Evolutionary conservation across 1,140 invertebrate genomes (phyloP).

Genomic region (Tetramorium alpestre): DNA sequence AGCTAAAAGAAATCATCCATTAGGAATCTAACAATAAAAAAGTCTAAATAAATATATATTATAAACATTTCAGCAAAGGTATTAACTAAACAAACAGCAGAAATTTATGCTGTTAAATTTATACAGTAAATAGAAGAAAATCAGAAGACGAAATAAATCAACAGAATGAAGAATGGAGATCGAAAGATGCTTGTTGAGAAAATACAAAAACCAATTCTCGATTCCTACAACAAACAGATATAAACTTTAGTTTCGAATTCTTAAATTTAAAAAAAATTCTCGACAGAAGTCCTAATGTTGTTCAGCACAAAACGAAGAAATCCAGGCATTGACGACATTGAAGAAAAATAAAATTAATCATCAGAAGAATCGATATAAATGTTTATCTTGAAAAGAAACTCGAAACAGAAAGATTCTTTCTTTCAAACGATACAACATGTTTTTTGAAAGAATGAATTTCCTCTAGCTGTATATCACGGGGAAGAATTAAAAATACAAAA

Average conservation of each 20-base stretch:
- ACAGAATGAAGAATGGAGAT: background rate
- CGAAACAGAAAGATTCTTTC: background rate
- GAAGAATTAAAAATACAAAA: constrained; percentile 26
- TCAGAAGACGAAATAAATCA: background rate
- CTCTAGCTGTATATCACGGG: background rate
- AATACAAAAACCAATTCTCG: constrained; percentile 1
- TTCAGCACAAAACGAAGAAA: constrained; percentile 33
- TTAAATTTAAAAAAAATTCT: constrained; percentile 29
- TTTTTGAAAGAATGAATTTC: constrained; percentile 6
- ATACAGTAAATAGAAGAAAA: background rate
- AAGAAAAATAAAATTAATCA: constrained; percentile 33
- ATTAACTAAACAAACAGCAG: background rate
- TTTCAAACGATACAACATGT: background rate
- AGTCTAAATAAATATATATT: constrained; percentile 8
- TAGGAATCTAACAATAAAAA: background rate
- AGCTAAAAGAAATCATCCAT: background rate
- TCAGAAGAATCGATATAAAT: background rate
- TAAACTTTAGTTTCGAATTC: background rate
- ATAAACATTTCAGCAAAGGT: constrained; percentile 6
- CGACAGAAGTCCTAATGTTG: constrained; percentile 10
- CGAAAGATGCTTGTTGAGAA: background rate
- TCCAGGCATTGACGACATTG: constrained; percentile 17
- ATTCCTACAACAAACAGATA: background rate
- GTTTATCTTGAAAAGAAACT: constrained; percentile 1
- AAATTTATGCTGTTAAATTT: constrained; percentile 14